Base-by-base conservation (phyloP, 2,113 vertebrate genomes). In the Panthera leo region DNA sequence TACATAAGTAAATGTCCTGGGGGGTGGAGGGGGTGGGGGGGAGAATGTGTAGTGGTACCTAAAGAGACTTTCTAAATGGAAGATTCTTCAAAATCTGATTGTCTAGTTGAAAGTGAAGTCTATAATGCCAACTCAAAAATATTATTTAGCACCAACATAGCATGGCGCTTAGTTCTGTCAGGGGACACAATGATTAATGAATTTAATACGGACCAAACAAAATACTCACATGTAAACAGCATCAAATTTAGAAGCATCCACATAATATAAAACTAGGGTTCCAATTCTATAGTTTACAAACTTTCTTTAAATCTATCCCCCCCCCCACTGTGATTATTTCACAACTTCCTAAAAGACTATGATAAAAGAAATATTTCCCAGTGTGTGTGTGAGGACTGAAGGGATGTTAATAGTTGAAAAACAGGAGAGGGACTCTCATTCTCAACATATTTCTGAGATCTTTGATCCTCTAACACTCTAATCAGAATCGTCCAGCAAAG, bases 331-430 rank as follows among this genome's bases (percentile, higher is more conserved):
- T 39, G 55, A 84, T 61, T 89, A 65, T 31, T 94, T 98, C 67
- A 89, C 89, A 98, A 97, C 29, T 90, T 89, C 92, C 96, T 97
- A 86, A 67, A 78, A 36, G 65, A 91, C 96, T 97, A 91, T 83
- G 70, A 96, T 92, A 68, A 61, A 91, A 75, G 73, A 97, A 96
- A 91, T 93, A 94, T 97, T 97, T 96, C 97, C 75, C 89, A 96
- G 21, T 70, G 13, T 89, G 34, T 89, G 14, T 55, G 15, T 92
- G 80, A 96, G 87, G 65, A 89, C 97, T 97, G 98, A 78, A 76
- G 94, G 73, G 97, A 91, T 92, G 91, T 89, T 96, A 85, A 89
- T 89, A 76, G 68, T 80, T 91, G 63, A 92, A 91, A 96, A 98
- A 96, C 83, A 97, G 80, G 95, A 87, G 51, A 93, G 13, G 18